These are phyloP conservation scores for Acleris laterana DNA, from an alignment of 2,888 invertebrate genomes.

Conservation along the genomic window DNA sequence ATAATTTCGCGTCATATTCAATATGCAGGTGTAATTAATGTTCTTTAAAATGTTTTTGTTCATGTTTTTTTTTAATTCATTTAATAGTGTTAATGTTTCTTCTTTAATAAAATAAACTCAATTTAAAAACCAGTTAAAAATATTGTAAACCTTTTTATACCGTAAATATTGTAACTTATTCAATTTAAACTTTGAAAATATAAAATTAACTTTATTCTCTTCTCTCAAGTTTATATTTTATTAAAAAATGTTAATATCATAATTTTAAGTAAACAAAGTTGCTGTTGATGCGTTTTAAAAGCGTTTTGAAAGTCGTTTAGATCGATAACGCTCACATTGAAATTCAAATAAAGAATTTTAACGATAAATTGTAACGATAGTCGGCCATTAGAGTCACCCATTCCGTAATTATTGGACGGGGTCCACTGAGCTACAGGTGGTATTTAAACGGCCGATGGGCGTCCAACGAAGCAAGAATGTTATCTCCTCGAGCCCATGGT, in stretches of 20 bases:
- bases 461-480: slow-evolving; percentile 44
- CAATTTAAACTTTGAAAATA: not conserved
- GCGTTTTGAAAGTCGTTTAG: slow-evolving; percentile 50
- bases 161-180: not conserved
- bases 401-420: slow-evolving; percentile 62
- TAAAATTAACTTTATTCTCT: slow-evolving; percentile 14
- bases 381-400: slow-evolving; percentile 64
- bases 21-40: slow-evolving; percentile 28
- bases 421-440: slow-evolving; percentile 68
- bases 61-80: not conserved
- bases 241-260: slow-evolving; percentile 56
- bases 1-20: slow-evolving; percentile 33
- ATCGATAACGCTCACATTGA: slow-evolving; percentile 48
- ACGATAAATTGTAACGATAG: slow-evolving; percentile 66
- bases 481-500: slow-evolving; percentile 39
- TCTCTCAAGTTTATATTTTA: slow-evolving; percentile 11
- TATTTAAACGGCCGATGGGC: slow-evolving; percentile 59
- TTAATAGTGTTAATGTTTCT: not conserved
- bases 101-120: too few species aligned
- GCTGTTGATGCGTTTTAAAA: slow-evolving; percentile 56
- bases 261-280: slow-evolving; percentile 62
- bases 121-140: too few species aligned
- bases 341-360: slow-evolving; percentile 64
- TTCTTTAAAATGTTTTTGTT: slow-evolving; percentile 14
- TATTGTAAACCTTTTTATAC: not conserved